Percentiles rank a stretch among this genome's conserved stretches.
Evolutionary conservation across 2,113 vertebrate species (phyloP).

Genomic region (pig (Sus scrofa)): DNA sequence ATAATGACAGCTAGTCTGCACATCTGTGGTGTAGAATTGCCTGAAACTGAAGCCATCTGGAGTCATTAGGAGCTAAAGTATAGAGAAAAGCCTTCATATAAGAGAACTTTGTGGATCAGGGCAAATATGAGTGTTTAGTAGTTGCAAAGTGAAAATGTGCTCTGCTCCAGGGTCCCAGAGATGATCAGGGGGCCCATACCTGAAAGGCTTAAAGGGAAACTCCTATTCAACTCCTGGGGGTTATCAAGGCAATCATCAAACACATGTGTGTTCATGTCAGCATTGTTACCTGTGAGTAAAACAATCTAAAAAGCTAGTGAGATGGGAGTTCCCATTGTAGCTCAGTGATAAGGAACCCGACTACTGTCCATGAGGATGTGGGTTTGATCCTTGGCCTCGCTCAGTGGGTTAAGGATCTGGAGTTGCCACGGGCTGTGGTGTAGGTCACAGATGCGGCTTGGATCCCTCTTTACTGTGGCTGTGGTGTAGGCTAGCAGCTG

Average conservation of each 20-base stretch:
- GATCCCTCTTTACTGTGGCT: too few species aligned
- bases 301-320: not conserved
- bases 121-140: not conserved
- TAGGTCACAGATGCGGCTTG: too few species aligned
- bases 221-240: not conserved
- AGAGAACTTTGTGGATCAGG: not conserved
- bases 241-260: not conserved
- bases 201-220: not conserved
- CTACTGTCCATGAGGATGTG: too few species aligned
- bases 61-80: not conserved
- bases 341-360: too few species aligned
- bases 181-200: not conserved
- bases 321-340: too few species aligned
- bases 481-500: too few species aligned
- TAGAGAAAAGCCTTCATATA: accelerated
- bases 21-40: accelerated
- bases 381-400: too few species aligned
- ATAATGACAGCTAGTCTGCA: not conserved
- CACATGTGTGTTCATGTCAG: not conserved
- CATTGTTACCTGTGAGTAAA: not conserved
- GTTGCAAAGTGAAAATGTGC: not conserved
- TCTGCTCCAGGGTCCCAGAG: not conserved
- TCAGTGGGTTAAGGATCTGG: too few species aligned
- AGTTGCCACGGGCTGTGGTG: too few species aligned
- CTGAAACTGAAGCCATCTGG: not conserved